Evolutionary conservation across 1,140 invertebrate species (phyloP), one percentile per base, ranked within the genome.

Genomic region (Carposina sasakii): DNA sequence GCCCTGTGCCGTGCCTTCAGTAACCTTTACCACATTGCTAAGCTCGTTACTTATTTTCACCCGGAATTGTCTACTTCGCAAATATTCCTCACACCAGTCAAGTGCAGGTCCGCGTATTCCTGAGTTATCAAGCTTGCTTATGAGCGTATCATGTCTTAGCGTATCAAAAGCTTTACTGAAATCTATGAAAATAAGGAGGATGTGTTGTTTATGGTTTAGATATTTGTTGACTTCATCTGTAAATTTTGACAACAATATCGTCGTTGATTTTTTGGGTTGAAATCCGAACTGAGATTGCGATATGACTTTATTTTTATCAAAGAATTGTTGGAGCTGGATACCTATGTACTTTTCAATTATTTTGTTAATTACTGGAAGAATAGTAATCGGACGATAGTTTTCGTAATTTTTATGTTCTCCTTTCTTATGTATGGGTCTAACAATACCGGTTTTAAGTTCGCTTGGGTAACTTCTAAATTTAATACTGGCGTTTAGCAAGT

Each of bases 311-410:
- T 39, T 39, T 8, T 39, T 20, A 21, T 19, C 13, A 21, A n/a
- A 39, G 22, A 39, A 39, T 2, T 17, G 12, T 17, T 39, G 17
- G 3, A 39, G 20, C 22, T 39, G 36, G 2, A 21, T 39, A 12
- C 8, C 20, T 21, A 39, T 39, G 9, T 12, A 12, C 22, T 39
- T 39, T 39, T 39, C 36, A 10, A 20, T 13, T 2, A 39, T 20
- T 39, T 39, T 39, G 22, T 39, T 12, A 21, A 39, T 19, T 2
- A 20, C 22, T 21, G 36, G 36, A 5, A 39, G 15, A 21, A 39
- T 39, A 12, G 36, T 39, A 21, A 39, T 39, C 13, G 36, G 36
- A 15, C 36, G 36, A n/a, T 39, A 39, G 36, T 39, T 39, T 12
- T 39, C 36, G 19, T 39, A 39, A 21, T 10, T 10, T 8, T 12